Conservation (phyloP, 2,113 vertebrate species). For the Notothenia coriiceps region DNA sequence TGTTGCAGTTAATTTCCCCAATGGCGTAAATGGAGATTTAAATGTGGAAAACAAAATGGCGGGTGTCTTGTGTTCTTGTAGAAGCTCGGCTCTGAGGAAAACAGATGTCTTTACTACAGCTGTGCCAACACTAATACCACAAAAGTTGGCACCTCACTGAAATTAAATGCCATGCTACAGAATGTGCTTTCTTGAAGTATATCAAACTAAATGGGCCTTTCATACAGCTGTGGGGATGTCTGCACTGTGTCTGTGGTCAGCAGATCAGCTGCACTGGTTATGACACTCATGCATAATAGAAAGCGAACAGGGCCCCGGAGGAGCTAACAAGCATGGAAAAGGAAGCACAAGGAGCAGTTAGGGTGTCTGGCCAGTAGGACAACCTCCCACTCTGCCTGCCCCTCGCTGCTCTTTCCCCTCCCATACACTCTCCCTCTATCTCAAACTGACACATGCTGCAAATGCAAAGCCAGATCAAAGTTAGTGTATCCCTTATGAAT, state of each 20-base stretch:
- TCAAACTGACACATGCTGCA: slow-evolving; percentile 57
- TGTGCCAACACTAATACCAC: no score
- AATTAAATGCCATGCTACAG: neutral
- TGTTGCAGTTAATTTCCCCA: no score
- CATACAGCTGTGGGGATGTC: slow-evolving; percentile 29
- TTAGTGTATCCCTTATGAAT: slow-evolving; percentile 80
- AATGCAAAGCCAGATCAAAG: slow-evolving; percentile 81
- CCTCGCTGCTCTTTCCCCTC: neutral
- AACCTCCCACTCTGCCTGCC: slow-evolving; percentile 38
- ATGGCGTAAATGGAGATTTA: no score
- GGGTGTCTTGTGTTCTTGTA: no score
- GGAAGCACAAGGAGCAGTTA: slow-evolving; percentile 31
- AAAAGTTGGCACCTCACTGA: neutral
- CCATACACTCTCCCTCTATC: slow-evolving; percentile 30
- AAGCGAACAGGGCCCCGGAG: slow-evolving; percentile 12
- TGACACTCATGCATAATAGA: slow-evolving; percentile 72
- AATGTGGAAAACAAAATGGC: no score
- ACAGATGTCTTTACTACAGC: no score
- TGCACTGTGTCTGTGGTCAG: slow-evolving; percentile 33
- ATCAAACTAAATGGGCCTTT: slow-evolving; percentile 8
- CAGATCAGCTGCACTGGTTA: slow-evolving; percentile 46
- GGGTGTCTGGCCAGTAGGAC: slow-evolving; percentile 44
- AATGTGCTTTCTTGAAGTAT: slow-evolving; percentile 16
- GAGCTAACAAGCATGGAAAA: slow-evolving; percentile 33
- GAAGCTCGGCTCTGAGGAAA: no score